Evolutionary conservation across 2,888 invertebrate genomes (phyloP).

Genomic region (Dasysyrphus albostriatus): DNA sequence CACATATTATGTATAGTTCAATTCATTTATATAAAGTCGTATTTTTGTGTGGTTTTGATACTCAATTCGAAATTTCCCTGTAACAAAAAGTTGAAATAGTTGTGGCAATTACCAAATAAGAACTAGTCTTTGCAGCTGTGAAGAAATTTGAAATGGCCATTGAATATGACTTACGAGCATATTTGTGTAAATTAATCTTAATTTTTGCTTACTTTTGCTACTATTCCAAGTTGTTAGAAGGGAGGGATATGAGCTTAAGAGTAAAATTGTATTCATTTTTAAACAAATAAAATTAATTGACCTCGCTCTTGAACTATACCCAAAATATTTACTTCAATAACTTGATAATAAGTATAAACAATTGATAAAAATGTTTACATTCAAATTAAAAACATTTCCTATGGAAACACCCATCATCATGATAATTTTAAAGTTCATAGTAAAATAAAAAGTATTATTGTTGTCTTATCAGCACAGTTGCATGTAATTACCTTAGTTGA

Average conservation of each 20-base stretch:
- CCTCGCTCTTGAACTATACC: neutral
- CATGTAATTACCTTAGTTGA: no score
- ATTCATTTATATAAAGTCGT: no score
- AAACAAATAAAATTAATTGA: neutral
- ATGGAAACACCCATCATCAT: neutral
- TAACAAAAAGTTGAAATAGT: no score
- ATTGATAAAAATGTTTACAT: constrained; percentile 2
- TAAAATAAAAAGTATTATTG: neutral
- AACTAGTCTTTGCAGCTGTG: no score
- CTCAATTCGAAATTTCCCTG: neutral
- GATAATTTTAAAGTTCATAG: neutral
- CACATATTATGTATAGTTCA: neutral
- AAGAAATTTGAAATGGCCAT: no score
- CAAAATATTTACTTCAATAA: neutral
- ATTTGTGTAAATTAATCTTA: no score
- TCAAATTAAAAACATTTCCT: neutral
- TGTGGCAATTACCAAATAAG: no score
- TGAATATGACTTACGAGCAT: no score
- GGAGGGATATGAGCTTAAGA: no score
- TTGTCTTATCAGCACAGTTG: neutral
- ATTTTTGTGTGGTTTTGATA: neutral
- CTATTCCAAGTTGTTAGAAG: no score
- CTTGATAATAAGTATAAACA: neutral
- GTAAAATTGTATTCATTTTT: neutral
- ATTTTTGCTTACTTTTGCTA: neutral